Percentiles rank a stretch among this genome's conserved stretches.
phyloP scores from a whole-genome alignment of 2,797 vertebrate genomes.

The Muscicapa comitata region DNA sequence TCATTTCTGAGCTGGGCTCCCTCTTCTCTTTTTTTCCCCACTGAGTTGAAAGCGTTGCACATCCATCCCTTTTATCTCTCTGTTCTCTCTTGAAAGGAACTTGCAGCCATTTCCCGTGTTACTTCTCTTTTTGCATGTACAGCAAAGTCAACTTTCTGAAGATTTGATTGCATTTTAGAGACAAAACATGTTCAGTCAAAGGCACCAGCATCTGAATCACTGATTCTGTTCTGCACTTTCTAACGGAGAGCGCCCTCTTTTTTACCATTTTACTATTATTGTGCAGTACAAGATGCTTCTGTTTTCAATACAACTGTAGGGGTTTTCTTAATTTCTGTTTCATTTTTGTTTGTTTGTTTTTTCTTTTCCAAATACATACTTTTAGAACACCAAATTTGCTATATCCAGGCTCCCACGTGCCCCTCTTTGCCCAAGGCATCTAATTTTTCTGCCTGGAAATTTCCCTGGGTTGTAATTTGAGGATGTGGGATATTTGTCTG shows the following conservation, averaged over 20 bases:
- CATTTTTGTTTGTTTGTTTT: neutral
- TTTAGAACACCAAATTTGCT: neutral
- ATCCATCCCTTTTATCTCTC: neutral
- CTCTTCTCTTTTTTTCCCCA: neutral
- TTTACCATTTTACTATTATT: neutral
- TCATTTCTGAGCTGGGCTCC: neutral
- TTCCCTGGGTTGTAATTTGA: neutral
- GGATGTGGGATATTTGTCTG: neutral
- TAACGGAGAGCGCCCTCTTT: neutral
- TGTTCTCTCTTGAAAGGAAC: neutral
- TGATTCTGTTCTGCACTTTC: neutral
- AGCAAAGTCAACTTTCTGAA: neutral
- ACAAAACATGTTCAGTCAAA: neutral
- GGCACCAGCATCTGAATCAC: neutral
- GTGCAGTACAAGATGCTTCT: neutral
- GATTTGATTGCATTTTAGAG: neutral
- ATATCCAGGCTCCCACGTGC: accelerated
- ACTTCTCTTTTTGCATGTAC: neutral
- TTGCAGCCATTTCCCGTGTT: neutral
- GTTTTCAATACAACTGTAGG: neutral
- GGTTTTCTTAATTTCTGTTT: too few species aligned
- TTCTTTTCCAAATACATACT: neutral
- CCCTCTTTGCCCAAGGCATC: accelerated
- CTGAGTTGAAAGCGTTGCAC: neutral
- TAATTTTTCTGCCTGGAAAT: neutral